Evolutionary conservation across 2,888 invertebrate species (phyloP), one percentile per base, ranked within the genome.

Genomic region (Patella caerulea): DNA sequence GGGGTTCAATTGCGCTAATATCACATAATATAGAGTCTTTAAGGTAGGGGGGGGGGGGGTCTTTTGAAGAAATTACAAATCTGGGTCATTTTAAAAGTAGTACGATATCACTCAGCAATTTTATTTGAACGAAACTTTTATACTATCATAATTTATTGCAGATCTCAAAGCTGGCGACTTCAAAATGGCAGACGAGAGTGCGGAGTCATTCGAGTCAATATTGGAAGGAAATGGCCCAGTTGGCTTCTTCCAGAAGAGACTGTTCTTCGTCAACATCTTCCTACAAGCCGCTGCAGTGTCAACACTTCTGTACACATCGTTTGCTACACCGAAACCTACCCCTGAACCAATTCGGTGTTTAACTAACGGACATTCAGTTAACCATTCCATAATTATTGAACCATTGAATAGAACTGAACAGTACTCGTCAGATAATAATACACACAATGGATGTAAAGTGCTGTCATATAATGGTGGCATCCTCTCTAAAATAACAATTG

Each of bases 191-290:
- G 65, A 65, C 65, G 83, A 82, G 17, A 86, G 87, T 76, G 85
- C 88, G 0, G 84, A 81, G 53, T 83, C 85, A 11, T 86, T 87
- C 79, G 88, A 88, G 75, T 82, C 75, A 69, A 86, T 88, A 75
- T 79, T 86, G 15, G 82, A 82, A 56, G 84, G 85, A 77, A 86
- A 84, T 73, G 85, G 87, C 9, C 85, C 84, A 34, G 86, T 88
- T 73, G 88, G 88, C 54, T 84, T 84, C 75, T 88, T 85, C 77
- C 88, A 88, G 78, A 86, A 85, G 69, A 84, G 88, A n/a, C 76
- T 87, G 29, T 87, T 84, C 74, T 77, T 83, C 55, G 76, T 83
- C 55, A 82, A 82, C 24, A 81, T 83, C 71, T 78, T 82, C 14
- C 83, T 87, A 72, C 87, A 86, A 76, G 82, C 85, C 19, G 80